Percentiles rank a stretch among this genome's conserved stretches.
Evolutionary conservation across 2,113 vertebrate species (phyloP).

Genomic region (Periophthalmodon schlosseri): DNA sequence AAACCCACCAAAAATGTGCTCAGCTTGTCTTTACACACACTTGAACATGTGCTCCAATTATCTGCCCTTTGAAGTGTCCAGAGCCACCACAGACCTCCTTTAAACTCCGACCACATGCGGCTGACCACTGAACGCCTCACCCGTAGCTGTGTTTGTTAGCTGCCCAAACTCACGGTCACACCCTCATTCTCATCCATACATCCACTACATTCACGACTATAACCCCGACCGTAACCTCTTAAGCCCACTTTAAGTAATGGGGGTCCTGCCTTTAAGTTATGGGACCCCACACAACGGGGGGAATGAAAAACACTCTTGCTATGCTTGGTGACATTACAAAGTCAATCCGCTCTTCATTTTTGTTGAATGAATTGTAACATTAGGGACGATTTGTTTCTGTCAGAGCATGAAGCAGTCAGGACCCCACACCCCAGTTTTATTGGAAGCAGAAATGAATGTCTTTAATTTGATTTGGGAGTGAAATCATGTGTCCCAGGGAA

Average conservation of each 20-base stretch:
- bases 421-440: background rate
- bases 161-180: constrained; percentile 9
- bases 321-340: constrained; percentile 9
- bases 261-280: constrained; percentile 3
- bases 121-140: constrained; percentile 28
- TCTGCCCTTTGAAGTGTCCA: constrained; percentile 53
- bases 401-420: background rate
- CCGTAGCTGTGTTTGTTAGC: constrained; percentile 29
- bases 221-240: constrained; percentile 4
- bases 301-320: constrained; percentile 29
- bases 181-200: constrained; percentile 5
- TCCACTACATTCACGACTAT: background rate
- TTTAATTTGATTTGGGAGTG: constrained; percentile 15
- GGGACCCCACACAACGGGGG: background rate
- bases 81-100: constrained; percentile 31
- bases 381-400: constrained; percentile 32
- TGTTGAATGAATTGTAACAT: constrained; percentile 13
- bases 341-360: background rate
- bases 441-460: constrained; percentile 33
- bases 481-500: constrained; percentile 31
- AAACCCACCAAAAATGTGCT: background rate
- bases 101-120: constrained; percentile 51
- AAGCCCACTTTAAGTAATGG: constrained; percentile 3
- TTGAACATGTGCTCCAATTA: constrained; percentile 25
- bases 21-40: constrained; percentile 6